Evolutionary conservation across 2,888 invertebrate genomes (phyloP).

Genomic region (Stenoptilia bipunctidactyla): DNA sequence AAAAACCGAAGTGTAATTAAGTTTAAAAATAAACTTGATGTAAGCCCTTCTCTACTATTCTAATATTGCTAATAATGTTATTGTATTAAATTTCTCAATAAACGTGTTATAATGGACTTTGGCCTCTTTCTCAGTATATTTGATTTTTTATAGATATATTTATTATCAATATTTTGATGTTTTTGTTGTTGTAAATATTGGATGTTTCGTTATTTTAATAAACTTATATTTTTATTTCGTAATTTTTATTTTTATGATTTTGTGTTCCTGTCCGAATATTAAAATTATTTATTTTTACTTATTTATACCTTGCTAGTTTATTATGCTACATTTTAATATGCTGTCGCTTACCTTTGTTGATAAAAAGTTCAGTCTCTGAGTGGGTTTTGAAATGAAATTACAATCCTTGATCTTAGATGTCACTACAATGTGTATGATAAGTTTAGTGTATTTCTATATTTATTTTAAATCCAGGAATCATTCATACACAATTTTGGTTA

Average conservation of each 20-base stretch:
- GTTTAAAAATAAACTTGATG: neutral
- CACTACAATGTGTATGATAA: too few species aligned
- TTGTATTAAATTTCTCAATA: conserved; percentile 1
- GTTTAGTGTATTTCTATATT: too few species aligned
- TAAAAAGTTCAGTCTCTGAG: too few species aligned
- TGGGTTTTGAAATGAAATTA: too few species aligned
- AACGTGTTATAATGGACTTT: conserved; percentile 9
- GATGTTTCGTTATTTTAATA: conserved; percentile 52
- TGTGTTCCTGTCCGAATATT: neutral
- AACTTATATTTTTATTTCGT: conserved; percentile 48
- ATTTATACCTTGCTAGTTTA: too few species aligned
- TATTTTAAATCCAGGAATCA: too few species aligned
- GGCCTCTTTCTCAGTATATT: conserved; percentile 32
- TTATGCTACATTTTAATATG: too few species aligned
- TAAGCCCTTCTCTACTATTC: conserved; percentile 6
- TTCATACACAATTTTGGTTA: too few species aligned
- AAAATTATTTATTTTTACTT: too few species aligned
- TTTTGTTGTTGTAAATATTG: conserved; percentile 55
- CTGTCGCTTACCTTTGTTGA: too few species aligned
- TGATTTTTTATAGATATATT: conserved; percentile 27
- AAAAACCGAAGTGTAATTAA: too few species aligned
- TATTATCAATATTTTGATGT: conserved; percentile 28
- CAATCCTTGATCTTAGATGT: too few species aligned
- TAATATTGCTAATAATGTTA: conserved; percentile 11
- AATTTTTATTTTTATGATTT: conserved; percentile 27